These are phyloP conservation scores for Melanocharis versteri DNA, from an alignment of 2,113 vertebrate genomes.

Conservation along the genomic window DNA sequence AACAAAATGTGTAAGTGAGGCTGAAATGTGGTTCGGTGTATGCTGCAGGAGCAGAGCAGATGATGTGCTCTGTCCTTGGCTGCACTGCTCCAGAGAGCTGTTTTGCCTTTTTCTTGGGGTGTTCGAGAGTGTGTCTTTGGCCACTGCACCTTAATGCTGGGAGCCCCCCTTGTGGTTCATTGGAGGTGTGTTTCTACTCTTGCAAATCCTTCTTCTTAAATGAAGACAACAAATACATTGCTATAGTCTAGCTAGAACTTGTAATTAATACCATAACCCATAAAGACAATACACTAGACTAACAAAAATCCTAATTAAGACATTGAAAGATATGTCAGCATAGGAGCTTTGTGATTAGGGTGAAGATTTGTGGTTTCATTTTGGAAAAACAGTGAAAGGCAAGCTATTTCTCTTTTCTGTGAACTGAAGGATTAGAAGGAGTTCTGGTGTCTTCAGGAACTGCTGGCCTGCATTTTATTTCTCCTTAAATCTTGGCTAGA, in stretches of 20 bases:
- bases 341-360: not conserved
- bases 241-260: not conserved
- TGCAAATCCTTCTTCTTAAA: not conserved
- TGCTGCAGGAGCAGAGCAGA: not conserved
- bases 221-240: not conserved
- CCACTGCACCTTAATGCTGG: not conserved
- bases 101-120: not conserved
- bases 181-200: not conserved
- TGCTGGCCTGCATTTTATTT: not conserved
- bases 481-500: not conserved
- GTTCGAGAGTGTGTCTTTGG: not conserved
- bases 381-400: not conserved
- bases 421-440: not conserved
- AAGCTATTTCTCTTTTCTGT: not conserved
- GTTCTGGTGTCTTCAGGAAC: not conserved
- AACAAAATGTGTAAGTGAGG: not conserved
- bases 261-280: not conserved
- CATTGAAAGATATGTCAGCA: not conserved
- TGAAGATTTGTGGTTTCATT: not conserved
- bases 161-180: not conserved
- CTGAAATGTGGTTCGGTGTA: accelerated
- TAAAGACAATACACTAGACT: not conserved
- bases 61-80: not conserved
- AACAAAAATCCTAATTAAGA: not conserved
- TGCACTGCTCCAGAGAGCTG: not conserved